A percentile compares a stretch with the other conserved stretches of the same genome.
These are phyloP conservation scores for Capricornis sumatraensis DNA, from an alignment of 2,113 vertebrate genomes.

Conservation along the genomic window DNA sequence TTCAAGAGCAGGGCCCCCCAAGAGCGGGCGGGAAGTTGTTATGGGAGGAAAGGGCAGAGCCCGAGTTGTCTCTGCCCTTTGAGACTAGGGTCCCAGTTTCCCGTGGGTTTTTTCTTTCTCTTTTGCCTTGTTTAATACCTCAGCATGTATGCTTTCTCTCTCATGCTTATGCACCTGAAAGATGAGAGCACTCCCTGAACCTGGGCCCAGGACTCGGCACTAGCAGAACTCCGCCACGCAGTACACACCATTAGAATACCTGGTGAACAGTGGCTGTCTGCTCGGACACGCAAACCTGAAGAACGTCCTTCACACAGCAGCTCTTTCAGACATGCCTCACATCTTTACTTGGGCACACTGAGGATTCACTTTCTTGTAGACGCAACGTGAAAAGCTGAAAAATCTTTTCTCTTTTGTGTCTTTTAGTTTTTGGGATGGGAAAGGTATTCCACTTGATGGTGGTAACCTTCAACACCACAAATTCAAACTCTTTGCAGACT, in stretches of 20 bases:
- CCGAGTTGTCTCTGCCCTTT: neutral
- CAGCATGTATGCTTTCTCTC: neutral
- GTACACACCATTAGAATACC: neutral
- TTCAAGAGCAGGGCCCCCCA: neutral
- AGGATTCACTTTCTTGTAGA: constrained; percentile 41
- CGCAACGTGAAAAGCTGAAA: neutral
- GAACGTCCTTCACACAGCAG: neutral
- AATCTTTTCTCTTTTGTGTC: constrained; percentile 10
- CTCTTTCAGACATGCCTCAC: neutral
- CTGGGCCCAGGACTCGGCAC: neutral
- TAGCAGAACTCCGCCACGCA: too few species aligned
- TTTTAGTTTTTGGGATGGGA: constrained; percentile 10
- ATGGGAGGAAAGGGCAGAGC: neutral
- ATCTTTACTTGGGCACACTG: neutral
- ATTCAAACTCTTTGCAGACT: neutral
- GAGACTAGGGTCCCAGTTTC: neutral
- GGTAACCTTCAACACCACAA: neutral
- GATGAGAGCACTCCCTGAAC: neutral
- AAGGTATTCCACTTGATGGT: neutral
- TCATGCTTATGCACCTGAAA: neutral
- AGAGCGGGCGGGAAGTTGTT: neutral
- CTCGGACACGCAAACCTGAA: neutral
- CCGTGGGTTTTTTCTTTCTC: neutral
- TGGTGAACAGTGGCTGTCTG: neutral
- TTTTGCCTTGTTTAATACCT: neutral